Conservation (phyloP, 2,888 invertebrate genomes). For the Melanargia galathea region DNA sequence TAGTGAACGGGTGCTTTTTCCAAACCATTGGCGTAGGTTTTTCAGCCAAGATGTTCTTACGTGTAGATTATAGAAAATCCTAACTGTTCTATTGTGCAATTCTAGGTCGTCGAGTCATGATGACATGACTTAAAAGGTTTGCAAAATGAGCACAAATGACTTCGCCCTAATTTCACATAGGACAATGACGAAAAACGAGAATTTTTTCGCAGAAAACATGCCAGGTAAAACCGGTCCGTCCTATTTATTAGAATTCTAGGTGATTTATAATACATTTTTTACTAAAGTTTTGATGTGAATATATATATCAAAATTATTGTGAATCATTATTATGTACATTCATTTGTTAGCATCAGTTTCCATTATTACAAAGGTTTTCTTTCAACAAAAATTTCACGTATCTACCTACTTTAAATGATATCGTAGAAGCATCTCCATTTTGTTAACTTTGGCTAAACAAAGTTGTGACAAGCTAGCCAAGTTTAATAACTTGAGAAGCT, state of each 20-base stretch:
- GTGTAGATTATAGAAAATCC: too few relatives aligned
- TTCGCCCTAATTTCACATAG: constrained; percentile 2
- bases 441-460: constrained; percentile 16
- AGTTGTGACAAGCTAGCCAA: constrained; percentile 28
- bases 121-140: constrained; percentile 2
- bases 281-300: neutral
- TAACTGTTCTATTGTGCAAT: neutral
- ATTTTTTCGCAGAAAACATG: neutral
- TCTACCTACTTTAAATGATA: neutral
- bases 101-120: too few relatives aligned
- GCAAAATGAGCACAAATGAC: constrained; percentile 15
- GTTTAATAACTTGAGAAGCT: constrained; percentile 29
- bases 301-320: neutral
- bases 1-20: too few relatives aligned
- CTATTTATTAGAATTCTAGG: too few relatives aligned
- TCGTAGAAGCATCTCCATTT: constrained; percentile 8
- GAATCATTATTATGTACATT: neutral
- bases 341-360: too few relatives aligned
- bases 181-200: neutral
- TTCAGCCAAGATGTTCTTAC: too few relatives aligned
- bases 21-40: too few relatives aligned
- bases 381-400: constrained; percentile 1
- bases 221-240: neutral
- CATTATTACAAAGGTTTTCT: neutral
- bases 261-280: too few relatives aligned